Percentiles rank a stretch among this genome's conserved stretches.
These are phyloP conservation scores for Dromius quadrimaculatus DNA, from an alignment of 2,888 invertebrate species.

Conservation along the genomic window DNA sequence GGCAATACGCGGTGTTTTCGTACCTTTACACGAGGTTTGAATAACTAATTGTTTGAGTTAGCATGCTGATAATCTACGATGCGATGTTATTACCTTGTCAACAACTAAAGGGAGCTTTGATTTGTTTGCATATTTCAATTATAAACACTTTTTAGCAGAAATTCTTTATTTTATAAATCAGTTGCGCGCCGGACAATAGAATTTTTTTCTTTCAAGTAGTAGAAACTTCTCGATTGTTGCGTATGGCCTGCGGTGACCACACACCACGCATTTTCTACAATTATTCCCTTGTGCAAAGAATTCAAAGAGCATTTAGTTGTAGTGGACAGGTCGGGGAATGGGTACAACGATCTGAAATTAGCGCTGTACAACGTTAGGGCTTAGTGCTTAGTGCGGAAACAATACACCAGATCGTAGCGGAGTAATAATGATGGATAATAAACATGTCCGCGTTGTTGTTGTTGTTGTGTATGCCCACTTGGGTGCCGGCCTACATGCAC, in stretches of 20 bases:
- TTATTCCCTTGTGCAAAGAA: not conserved
- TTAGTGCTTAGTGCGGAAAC: not conserved
- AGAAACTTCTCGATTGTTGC: not conserved
- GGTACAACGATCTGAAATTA: not conserved
- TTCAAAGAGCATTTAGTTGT: not conserved
- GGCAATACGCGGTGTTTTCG: conserved; percentile 11
- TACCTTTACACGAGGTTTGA: conserved; percentile 27
- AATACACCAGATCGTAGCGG: not conserved
- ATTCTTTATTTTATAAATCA: too few species aligned
- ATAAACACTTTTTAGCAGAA: too few species aligned
- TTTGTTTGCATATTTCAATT: too few species aligned
- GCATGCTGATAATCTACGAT: conserved; percentile 27
- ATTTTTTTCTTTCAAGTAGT: too few species aligned
- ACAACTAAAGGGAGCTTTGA: too few species aligned
- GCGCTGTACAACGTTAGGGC: not conserved
- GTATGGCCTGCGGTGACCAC: not conserved
- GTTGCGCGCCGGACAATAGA: too few species aligned
- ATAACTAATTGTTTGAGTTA: conserved; percentile 38
- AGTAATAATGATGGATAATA: not conserved
- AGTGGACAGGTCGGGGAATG: not conserved
- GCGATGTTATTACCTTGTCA: conserved; percentile 34
- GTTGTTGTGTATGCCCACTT: too few species aligned
- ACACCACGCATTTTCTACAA: not conserved
- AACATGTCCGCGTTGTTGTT: not conserved
- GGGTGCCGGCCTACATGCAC: not conserved